A percentile compares a stretch with the other conserved stretches of the same genome.
Evolutionary conservation across 2,797 vertebrate genomes (phyloP).

Genomic region (Australoheros facetus): DNA sequence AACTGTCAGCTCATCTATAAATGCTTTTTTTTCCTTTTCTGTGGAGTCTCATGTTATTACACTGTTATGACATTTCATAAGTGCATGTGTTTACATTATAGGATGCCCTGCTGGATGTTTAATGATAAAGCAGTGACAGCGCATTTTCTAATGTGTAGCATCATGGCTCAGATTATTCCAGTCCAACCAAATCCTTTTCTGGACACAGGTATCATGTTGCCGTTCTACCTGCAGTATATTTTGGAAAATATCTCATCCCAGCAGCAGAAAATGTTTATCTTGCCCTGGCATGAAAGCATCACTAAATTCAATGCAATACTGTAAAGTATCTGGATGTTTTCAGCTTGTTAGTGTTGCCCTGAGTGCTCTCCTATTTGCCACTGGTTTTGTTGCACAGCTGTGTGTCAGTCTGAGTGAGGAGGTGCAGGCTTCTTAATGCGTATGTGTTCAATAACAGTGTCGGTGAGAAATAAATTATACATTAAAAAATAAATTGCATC

Average conservation of each 20-base stretch:
- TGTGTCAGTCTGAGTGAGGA: slow-evolving; percentile 26
- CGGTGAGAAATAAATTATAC: slow-evolving; percentile 70
- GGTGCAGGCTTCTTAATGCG: slow-evolving; percentile 38
- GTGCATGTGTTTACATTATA: slow-evolving; percentile 24
- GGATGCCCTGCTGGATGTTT: not conserved
- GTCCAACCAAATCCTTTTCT: not conserved
- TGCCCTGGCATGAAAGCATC: slow-evolving; percentile 19
- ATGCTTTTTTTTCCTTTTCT: not conserved
- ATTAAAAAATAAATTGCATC: slow-evolving; percentile 3
- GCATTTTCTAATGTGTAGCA: not conserved
- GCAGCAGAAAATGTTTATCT: not conserved
- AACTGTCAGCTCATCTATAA: not conserved
- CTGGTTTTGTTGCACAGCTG: slow-evolving; percentile 32
- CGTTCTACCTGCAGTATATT: not conserved
- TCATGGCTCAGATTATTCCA: not conserved
- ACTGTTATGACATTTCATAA: not conserved
- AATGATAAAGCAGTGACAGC: not conserved
- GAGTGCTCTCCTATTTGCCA: slow-evolving; percentile 17
- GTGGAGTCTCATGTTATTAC: not conserved
- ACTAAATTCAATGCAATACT: not conserved
- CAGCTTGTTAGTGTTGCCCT: slow-evolving; percentile 18
- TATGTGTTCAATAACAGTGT: slow-evolving; percentile 43
- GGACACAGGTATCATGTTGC: not conserved
- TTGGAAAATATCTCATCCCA: not conserved
- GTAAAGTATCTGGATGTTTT: slow-evolving; percentile 5